phyloP scores from a whole-genome alignment of 2,888 invertebrate genomes.

The Pandemis heparana region DNA sequence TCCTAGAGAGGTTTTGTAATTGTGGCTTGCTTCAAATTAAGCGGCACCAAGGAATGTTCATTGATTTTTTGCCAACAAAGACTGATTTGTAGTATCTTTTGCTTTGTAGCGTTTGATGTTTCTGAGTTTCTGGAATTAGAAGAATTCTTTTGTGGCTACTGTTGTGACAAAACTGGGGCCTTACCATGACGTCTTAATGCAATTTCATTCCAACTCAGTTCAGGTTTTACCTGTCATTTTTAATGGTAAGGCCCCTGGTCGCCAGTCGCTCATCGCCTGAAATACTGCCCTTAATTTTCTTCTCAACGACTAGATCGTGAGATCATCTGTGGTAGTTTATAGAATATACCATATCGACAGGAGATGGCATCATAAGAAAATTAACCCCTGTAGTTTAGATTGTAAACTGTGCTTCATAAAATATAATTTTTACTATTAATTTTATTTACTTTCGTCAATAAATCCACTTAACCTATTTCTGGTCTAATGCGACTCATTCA shows the following conservation, averaged over 20 bases:
- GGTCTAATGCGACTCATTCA: background rate
- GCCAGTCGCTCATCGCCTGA: too few relatives aligned
- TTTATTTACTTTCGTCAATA: background rate
- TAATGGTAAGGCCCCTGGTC: too few relatives aligned
- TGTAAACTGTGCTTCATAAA: too few relatives aligned
- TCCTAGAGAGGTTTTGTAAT: conserved; percentile 33
- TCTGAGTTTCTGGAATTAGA: conserved; percentile 10
- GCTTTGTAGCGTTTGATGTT: conserved; percentile 22
- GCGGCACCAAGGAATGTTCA: conserved; percentile 35
- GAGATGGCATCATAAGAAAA: too few relatives aligned
- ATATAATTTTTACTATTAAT: background rate
- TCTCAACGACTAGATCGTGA: too few relatives aligned
- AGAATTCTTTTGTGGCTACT: background rate
- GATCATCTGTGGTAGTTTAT: too few relatives aligned
- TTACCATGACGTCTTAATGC: too few relatives aligned
- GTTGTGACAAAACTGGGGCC: too few relatives aligned
- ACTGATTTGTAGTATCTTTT: conserved; percentile 19
- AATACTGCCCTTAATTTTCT: too few relatives aligned
- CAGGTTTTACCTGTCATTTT: background rate
- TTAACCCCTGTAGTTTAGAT: too few relatives aligned
- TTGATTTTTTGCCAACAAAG: conserved; percentile 38
- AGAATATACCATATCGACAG: too few relatives aligned
- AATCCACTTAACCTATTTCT: background rate
- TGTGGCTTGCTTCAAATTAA: conserved; percentile 40
- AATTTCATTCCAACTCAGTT: background rate